Conservation (phyloP, 2,888 invertebrate species). For the Andrena marginata region DNA sequence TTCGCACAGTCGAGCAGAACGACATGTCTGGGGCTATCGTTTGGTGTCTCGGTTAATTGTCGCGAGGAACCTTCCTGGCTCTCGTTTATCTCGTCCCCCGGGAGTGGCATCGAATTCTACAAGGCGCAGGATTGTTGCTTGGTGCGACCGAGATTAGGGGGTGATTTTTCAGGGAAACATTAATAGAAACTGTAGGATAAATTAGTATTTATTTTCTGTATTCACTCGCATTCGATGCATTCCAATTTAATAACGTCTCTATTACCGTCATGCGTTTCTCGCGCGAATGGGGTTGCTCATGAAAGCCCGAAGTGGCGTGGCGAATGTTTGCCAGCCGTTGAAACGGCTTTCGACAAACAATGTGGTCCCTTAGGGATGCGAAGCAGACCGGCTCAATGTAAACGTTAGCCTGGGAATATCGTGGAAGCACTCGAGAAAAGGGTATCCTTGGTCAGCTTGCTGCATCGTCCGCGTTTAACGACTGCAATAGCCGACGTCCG, state of each 20-base stretch:
- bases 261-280: not conserved
- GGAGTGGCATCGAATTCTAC: slow-evolving; percentile 28
- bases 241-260: not conserved
- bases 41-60: slow-evolving; percentile 59
- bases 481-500: slow-evolving; percentile 48
- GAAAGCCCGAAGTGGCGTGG: slow-evolving; percentile 10
- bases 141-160: too few species aligned
- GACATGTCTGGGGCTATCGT: slow-evolving; percentile 38
- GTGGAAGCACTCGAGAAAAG: slow-evolving; percentile 44
- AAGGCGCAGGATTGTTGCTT: too few species aligned
- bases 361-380: slow-evolving; percentile 37
- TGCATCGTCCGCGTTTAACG: slow-evolving; percentile 48
- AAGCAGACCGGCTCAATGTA: slow-evolving; percentile 38
- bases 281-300: not conserved
- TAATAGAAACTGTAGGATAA: too few species aligned
- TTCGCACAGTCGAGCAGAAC: slow-evolving; percentile 63
- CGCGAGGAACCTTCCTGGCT: slow-evolving; percentile 50
- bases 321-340: slow-evolving; percentile 32
- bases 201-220: too few species aligned
- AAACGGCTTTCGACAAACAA: slow-evolving; percentile 58
- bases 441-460: slow-evolving; percentile 28
- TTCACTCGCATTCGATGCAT: not conserved
- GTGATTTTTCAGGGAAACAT: too few species aligned
- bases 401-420: slow-evolving; percentile 29
- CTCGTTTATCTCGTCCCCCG: slow-evolving; percentile 52